These are phyloP conservation scores for Orchesellides sinensis DNA, from an alignment of 2,888 invertebrate species.

Conservation along the genomic window DNA sequence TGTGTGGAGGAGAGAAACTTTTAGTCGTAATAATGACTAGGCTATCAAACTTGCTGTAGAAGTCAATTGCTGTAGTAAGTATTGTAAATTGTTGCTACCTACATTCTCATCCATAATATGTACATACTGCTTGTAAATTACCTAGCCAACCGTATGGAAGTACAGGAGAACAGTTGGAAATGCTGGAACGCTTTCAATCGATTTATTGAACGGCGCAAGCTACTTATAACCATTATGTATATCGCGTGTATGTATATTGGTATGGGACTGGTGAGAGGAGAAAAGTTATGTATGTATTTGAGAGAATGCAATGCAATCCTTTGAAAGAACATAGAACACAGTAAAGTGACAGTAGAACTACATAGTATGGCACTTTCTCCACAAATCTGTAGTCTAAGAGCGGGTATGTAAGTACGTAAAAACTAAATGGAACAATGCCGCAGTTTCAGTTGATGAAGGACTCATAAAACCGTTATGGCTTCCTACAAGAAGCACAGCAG, in stretches of 20 bases:
- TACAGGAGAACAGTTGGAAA: not conserved
- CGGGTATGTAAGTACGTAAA: not conserved
- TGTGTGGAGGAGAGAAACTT: not conserved
- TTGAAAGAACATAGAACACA: no score
- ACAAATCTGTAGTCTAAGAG: not conserved
- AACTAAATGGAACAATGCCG: constrained; percentile 5
- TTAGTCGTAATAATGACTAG: not conserved
- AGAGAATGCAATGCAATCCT: no score
- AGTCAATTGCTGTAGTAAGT: not conserved
- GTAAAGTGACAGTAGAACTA: no score
- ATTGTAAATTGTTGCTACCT: not conserved
- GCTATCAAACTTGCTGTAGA: not conserved
- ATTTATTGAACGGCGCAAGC: constrained; percentile 69
- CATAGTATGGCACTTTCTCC: not conserved
- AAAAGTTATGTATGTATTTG: no score
- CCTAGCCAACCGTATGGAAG: not conserved
- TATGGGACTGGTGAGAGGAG: not conserved
- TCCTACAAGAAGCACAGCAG: not conserved
- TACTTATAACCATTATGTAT: constrained; percentile 23
- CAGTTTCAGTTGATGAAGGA: constrained; percentile 1
- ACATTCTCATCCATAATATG: not conserved
- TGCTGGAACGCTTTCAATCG: constrained; percentile 57
- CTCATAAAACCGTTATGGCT: constrained; percentile 7
- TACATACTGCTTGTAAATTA: not conserved
- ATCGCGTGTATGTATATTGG: not conserved